Percentiles rank a stretch among this genome's conserved stretches.
Conservation (phyloP, 1,140 invertebrate genomes). For the Drosophila willistoni region DNA sequence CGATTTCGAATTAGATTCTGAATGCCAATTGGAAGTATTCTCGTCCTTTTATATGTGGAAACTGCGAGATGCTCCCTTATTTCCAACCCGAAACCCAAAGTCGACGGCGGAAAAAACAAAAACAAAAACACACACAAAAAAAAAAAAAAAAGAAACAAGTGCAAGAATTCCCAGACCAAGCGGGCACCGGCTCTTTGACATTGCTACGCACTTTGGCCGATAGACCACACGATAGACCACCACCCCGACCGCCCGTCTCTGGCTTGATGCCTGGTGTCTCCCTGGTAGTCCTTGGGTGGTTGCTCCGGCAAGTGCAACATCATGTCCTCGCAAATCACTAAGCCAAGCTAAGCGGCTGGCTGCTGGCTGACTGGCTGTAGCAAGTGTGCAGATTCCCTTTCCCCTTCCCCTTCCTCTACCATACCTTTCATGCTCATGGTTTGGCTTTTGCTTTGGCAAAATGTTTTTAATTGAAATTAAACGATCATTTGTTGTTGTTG, state of each 20-base stretch:
- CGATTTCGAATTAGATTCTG: constrained; percentile 73
- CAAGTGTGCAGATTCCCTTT: constrained; percentile 77
- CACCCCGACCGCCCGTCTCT: constrained; percentile 3
- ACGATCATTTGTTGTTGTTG: constrained; percentile 78
- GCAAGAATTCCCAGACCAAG: constrained; percentile 82
- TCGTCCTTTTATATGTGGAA: constrained; percentile 66
- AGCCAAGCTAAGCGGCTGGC: constrained; percentile 69
- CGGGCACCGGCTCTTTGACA: constrained; percentile 50
- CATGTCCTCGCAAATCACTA: constrained; percentile 73
- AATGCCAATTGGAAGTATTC: constrained; percentile 72
- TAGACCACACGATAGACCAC: constrained; percentile 19
- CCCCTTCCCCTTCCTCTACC: neutral
- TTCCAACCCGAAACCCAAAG: constrained; percentile 21
- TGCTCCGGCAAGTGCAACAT: constrained; percentile 81
- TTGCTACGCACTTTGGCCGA: constrained; percentile 76
- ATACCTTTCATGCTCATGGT: constrained; percentile 49
- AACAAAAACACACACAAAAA: no score
- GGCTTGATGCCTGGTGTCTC: constrained; percentile 43
- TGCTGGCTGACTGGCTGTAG: constrained; percentile 36
- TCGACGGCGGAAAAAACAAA: neutral
- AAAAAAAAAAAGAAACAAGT: constrained; percentile 58
- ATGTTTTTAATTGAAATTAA: constrained; percentile 83
- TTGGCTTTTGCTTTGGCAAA: constrained; percentile 73
- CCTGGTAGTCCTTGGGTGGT: constrained; percentile 62
- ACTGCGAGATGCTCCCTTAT: constrained; percentile 51